A percentile compares a stretch with the other conserved stretches of the same genome.
Conservation (phyloP, 2,113 vertebrate species). For the Elachura formosa region DNA sequence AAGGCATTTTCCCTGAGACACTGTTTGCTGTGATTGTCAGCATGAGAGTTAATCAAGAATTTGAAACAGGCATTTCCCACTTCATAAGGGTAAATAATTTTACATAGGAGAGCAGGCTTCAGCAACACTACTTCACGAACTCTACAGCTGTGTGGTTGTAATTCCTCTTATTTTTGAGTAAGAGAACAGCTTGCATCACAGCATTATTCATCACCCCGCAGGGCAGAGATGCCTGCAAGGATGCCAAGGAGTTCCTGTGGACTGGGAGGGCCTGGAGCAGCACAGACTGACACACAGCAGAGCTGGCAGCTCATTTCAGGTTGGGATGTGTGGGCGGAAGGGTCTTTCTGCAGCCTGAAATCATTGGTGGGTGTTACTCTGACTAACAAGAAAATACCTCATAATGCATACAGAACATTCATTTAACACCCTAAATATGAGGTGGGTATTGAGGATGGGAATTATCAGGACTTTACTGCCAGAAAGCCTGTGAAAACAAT, state of each 20-base stretch:
- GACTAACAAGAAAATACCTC: slow-evolving; percentile 20
- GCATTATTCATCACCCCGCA: background rate
- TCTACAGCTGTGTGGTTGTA: background rate
- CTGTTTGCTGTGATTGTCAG: background rate
- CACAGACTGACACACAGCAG: background rate
- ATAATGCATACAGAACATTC: background rate
- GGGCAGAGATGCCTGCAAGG: background rate
- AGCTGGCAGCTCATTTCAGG: background rate
- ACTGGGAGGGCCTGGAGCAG: background rate
- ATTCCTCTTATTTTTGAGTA: background rate
- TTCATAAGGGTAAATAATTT: background rate
- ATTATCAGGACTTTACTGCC: background rate
- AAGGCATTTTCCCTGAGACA: background rate
- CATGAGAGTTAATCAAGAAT: background rate
- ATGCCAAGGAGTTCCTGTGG: background rate
- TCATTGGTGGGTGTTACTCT: background rate
- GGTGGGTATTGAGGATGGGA: background rate
- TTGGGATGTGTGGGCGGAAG: background rate
- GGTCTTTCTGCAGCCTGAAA: background rate
- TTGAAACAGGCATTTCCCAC: background rate
- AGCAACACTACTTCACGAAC: background rate
- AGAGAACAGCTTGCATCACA: background rate
- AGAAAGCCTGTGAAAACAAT: slow-evolving; percentile 26
- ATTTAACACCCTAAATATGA: background rate
- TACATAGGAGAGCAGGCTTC: background rate